phyloP scores from a whole-genome alignment of 2,113 vertebrate genomes.

The Toxotes jaculatrix region DNA sequence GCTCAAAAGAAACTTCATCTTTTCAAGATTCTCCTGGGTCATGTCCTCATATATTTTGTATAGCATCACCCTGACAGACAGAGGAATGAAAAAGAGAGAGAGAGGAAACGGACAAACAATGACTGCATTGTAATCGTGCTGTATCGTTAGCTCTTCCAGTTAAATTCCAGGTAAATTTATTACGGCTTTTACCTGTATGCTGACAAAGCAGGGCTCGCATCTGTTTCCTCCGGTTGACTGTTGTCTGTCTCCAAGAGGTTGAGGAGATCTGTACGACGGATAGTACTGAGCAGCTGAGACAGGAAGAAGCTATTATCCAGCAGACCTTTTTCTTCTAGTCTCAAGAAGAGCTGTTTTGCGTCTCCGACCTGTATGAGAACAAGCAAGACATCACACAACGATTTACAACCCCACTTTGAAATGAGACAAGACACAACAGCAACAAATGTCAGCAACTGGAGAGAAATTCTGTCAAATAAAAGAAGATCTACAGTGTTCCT shows the following conservation, averaged over 20 bases:
- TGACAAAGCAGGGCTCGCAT: conserved; percentile 66
- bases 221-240: conserved; percentile 11
- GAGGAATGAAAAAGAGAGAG: not conserved
- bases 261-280: conserved; percentile 76
- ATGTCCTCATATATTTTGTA: conserved; percentile 75
- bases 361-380: conserved; percentile 56
- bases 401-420: not conserved
- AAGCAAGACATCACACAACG: not conserved
- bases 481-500: not conserved
- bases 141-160: not conserved
- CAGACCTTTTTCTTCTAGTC: conserved; percentile 71
- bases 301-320: conserved; percentile 68
- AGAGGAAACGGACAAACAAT: not conserved
- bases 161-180: accelerated
- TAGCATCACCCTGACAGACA: conserved; percentile 78
- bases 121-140: not conserved
- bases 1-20: conserved; percentile 74
- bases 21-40: conserved; percentile 50
- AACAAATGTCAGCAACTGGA: not conserved
- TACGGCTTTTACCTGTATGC: conserved; percentile 75
- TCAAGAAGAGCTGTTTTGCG: conserved; percentile 70
- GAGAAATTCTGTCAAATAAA: not conserved
- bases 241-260: conserved; percentile 38
- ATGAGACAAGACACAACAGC: no score
- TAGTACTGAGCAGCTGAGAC: conserved; percentile 72